phyloP scores from a whole-genome alignment of 2,113 vertebrate species.

The Rafetus swinhoei region DNA sequence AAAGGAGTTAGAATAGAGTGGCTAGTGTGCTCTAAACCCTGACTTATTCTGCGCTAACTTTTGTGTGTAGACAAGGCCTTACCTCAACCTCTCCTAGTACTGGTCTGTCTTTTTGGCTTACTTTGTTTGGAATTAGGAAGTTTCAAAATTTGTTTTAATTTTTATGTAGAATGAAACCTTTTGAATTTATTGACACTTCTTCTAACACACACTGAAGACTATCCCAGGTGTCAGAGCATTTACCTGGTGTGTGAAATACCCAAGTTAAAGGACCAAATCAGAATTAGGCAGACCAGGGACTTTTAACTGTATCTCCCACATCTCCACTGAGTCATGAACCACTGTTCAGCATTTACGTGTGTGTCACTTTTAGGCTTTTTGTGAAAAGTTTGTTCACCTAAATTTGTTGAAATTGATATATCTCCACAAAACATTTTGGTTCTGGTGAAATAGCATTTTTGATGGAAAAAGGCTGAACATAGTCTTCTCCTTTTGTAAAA shows the following conservation, averaged over 20 bases:
- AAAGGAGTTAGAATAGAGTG: neutral
- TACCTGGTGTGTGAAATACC: neutral
- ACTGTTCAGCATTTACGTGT: too few species aligned
- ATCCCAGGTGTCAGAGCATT: neutral
- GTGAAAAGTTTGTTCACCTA: neutral
- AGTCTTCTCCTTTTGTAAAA: neutral
- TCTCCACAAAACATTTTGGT: neutral
- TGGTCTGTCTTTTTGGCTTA: neutral
- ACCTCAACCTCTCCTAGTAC: neutral
- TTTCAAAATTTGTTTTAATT: neutral
- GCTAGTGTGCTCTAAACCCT: neutral
- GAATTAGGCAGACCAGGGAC: neutral
- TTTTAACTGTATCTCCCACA: neutral
- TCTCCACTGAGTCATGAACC: neutral
- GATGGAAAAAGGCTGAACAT: neutral
- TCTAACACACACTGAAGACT: neutral
- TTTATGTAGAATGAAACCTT: fast-evolving
- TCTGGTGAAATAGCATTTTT: neutral
- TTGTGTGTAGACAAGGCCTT: neutral
- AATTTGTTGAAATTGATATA: neutral
- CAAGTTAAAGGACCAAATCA: neutral
- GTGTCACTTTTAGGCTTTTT: neutral
- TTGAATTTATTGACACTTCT: neutral
- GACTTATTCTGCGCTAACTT: neutral
- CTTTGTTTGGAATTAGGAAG: neutral